A percentile compares a stretch with the other conserved stretches of the same genome.
Conservation (phyloP, 1,140 invertebrate genomes). For the Steinernema feltiae region DNA sequence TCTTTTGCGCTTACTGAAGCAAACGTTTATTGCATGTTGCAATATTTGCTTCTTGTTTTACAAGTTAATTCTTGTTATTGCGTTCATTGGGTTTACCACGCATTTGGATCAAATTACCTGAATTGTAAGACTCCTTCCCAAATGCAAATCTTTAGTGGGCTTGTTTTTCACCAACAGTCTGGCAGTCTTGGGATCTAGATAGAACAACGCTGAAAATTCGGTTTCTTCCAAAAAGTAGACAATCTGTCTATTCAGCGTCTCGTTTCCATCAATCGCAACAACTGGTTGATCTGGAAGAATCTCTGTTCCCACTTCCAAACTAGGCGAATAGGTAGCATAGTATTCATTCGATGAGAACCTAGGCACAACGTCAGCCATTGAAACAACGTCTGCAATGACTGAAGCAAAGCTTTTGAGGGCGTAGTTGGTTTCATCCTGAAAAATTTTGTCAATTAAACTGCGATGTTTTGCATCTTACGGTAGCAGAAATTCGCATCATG, state of each 20-base stretch:
- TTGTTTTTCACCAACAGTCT: background rate
- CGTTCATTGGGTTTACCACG: background rate
- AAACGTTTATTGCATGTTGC: no score
- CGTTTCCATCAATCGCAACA: background rate
- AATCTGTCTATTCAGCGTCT: background rate
- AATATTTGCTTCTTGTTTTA: no score
- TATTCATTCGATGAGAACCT: background rate
- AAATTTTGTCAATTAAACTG: background rate
- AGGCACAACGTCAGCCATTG: background rate
- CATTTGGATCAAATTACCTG: background rate
- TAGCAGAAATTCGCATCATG: slow-evolving; percentile 10
- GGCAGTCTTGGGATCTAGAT: background rate
- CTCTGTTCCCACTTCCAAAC: background rate
- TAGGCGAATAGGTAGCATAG: background rate
- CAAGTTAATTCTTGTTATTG: background rate
- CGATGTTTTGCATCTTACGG: background rate
- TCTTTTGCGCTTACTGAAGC: no score
- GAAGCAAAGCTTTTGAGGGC: slow-evolving; percentile 16
- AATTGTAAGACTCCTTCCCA: background rate
- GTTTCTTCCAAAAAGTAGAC: background rate
- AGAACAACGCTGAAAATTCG: background rate
- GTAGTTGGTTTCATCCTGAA: slow-evolving; percentile 23
- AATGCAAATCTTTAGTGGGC: background rate
- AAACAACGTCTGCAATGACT: slow-evolving; percentile 16
- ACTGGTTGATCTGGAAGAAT: background rate